phyloP scores from a whole-genome alignment of 1,140 invertebrate genomes.

The Luehdorfia chinensis region DNA sequence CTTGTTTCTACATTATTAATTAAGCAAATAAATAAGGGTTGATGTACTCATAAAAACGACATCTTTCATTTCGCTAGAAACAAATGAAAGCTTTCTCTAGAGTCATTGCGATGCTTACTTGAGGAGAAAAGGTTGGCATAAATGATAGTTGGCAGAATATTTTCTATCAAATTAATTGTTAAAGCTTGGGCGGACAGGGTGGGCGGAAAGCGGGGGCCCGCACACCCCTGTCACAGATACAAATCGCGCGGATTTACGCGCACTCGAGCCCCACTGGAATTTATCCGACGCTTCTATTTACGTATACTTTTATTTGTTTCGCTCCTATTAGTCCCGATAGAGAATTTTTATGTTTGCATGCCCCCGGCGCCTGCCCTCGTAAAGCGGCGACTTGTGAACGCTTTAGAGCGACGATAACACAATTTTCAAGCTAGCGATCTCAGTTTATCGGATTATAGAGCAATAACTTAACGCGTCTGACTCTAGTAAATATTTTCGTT shows the following conservation, averaged over 20 bases:
- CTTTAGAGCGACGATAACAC: slow-evolving; percentile 70
- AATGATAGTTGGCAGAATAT: slow-evolving; percentile 39
- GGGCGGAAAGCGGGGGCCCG: slow-evolving; percentile 29
- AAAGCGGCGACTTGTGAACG: slow-evolving; percentile 69
- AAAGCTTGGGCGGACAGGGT: slow-evolving; percentile 29
- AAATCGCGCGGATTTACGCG: slow-evolving; percentile 75
- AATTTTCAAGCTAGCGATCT: slow-evolving; percentile 64
- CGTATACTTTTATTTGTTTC: slow-evolving; percentile 77
- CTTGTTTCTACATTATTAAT: too few species aligned
- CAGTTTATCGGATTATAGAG: slow-evolving; percentile 68
- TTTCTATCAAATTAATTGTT: slow-evolving; percentile 69
- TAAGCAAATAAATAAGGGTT: too few species aligned
- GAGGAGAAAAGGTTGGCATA: not conserved
- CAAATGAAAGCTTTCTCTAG: too few species aligned
- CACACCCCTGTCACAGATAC: slow-evolving; percentile 70
- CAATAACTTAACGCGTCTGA: slow-evolving; percentile 56
- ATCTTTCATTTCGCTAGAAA: too few species aligned
- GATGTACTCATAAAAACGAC: too few species aligned
- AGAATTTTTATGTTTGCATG: slow-evolving; percentile 76
- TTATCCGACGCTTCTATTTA: slow-evolving; percentile 72
- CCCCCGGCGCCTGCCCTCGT: slow-evolving; percentile 64
- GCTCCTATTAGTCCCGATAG: slow-evolving; percentile 75
- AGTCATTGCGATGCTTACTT: too few species aligned
- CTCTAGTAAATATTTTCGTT: slow-evolving; percentile 67
- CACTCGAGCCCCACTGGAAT: slow-evolving; percentile 72